Base-by-base conservation (phyloP, 2,113 vertebrate species). In the Megatriorchis doriae region DNA sequence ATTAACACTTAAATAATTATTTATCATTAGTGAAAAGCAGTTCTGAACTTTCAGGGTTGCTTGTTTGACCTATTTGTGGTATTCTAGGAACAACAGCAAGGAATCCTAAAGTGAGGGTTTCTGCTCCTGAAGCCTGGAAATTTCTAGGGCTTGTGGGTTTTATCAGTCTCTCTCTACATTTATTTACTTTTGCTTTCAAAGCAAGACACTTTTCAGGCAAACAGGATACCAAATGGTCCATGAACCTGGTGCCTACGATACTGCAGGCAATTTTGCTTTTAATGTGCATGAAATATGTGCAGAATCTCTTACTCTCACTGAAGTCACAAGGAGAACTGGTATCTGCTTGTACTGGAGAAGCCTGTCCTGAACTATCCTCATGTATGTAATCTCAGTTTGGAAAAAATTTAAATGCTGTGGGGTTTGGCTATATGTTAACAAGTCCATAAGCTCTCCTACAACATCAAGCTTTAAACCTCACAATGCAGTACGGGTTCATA, bases 161-260 rank as follows among this genome's bases (percentile, higher is more conserved):
- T 86, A 92, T 48, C 74, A n/a, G 66, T 43, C 38, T 88, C 48
- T 83, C 31, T 63, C 45, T 65, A 16, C 2, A 0, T 81, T 86
- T 96, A 68, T 86, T 96, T 93, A 87, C 85, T 86, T 70, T 48
- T 85, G 62, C 70, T 95, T 45, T 90, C 40, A 90, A 65, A 62
- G 70, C 73, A 96, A 85, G 78, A 61, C 10, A 53, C 53, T 95
- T 95, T 93, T 80, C 84, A 87, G 58, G 87, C 81, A 94, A 61
- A 85, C 43, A 82, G 80, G 87, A 79, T 61, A 86, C 43, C 63
- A 93, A 91, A 86, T 56, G 40, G 75, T 75, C 91, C 66, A 74
- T n/a, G 66, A 93, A 84, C 40, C 43, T 5, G 3, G 47, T 71
- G 77, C 48, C 0, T 2, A 92, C 23, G 19, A 81, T 65, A 90